phyloP scores from a whole-genome alignment of 92 coral and sea anemone genomes.

The Parazoanthus darwini region DNA sequence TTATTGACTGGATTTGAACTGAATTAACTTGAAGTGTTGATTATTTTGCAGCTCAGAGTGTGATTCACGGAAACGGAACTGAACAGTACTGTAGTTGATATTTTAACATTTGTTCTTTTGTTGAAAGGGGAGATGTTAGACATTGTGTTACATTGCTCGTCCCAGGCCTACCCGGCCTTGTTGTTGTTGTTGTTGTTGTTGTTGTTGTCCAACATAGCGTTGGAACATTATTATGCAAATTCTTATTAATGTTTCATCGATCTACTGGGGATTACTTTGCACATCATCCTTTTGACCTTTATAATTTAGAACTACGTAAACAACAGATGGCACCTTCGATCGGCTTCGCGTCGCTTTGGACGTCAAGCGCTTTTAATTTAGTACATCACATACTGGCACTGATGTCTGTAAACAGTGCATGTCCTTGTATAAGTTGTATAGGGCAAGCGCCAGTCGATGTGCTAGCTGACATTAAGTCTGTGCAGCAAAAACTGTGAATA shows the following conservation, averaged over 20 bases:
- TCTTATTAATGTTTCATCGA: background rate
- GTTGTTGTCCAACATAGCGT: too few species aligned
- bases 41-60: too few species aligned
- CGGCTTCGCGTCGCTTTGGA: constrained; percentile 1
- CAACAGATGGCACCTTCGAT: constrained; percentile 10
- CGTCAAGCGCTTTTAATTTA: background rate
- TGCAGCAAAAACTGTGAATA: constrained; percentile 6
- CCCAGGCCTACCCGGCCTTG: too few species aligned
- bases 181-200: too few species aligned
- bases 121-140: too few species aligned
- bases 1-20: too few species aligned
- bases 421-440: constrained; percentile 8
- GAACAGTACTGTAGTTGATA: too few species aligned
- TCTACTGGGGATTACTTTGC: background rate
- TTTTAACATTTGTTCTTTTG: too few species aligned
- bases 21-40: too few species aligned
- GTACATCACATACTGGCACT: constrained; percentile 3
- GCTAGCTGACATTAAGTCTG: constrained; percentile 16
- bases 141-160: too few species aligned
- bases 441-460: background rate
- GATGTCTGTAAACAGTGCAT: constrained; percentile 6
- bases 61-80: too few species aligned
- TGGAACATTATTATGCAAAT: background rate
- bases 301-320: constrained; percentile 7
- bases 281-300: background rate